Conservation (phyloP, 2,797 vertebrate genomes). For the Myoxocephalus aenaeus region DNA sequence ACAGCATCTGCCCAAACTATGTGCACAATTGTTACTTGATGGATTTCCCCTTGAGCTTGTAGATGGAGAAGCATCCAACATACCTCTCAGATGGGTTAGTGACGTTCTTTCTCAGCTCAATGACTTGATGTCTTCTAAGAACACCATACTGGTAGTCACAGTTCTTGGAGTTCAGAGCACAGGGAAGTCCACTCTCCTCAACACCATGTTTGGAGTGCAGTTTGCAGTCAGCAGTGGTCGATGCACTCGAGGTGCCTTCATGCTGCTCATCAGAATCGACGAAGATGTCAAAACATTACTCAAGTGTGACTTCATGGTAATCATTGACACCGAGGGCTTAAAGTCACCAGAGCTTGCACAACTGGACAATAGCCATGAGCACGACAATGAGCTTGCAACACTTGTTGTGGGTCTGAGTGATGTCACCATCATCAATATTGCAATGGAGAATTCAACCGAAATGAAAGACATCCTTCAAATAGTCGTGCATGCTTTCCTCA, state of each 20-base stretch:
- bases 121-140: conserved; percentile 71
- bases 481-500: conserved; percentile 79
- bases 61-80: conserved; percentile 86
- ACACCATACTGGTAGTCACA: conserved; percentile 80
- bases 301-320: conserved; percentile 77
- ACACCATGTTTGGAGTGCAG: conserved; percentile 86
- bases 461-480: conserved; percentile 83
- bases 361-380: conserved; percentile 76
- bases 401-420: conserved; percentile 80
- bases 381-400: conserved; percentile 83
- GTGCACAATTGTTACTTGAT: conserved; percentile 79
- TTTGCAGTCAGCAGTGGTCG: conserved; percentile 85
- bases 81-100: conserved; percentile 83
- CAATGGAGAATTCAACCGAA: conserved; percentile 80
- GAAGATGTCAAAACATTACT: conserved; percentile 75
- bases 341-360: conserved; percentile 78
- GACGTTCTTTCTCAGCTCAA: conserved; percentile 80
- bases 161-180: conserved; percentile 83
- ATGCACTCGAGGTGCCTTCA: conserved; percentile 82
- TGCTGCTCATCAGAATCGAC: conserved; percentile 77
- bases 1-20: conserved; percentile 78
- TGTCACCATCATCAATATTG: conserved; percentile 79
- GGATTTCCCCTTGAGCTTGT: conserved; percentile 87
- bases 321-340: conserved; percentile 83
- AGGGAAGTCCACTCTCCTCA: conserved; percentile 82